Evolutionary conservation across 2,797 vertebrate species (phyloP), one percentile per base, ranked within the genome.

Genomic region (Channa striata): DNA sequence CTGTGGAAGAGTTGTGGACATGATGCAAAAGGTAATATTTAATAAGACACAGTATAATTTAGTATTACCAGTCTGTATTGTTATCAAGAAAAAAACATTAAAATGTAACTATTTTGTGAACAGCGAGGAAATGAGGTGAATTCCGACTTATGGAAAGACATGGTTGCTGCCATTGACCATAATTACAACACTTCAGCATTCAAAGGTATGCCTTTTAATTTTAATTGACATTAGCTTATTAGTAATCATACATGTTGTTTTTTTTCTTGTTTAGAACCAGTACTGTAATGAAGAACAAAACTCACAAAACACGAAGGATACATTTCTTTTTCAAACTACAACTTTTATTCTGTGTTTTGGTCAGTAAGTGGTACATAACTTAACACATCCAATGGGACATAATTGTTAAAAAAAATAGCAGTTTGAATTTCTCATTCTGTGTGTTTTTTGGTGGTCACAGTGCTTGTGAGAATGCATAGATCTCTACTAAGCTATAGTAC

Each of bases 171-270:
- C 78, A 96, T 99, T 68, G 97, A 99, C 78, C 94, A 98, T 91
- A 98, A 98, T 91, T 99, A 98, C 92, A 98, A 97, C 93, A 97
- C 96, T 64, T 92, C 97, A 81, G 97, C 98, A 73, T 99, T 97
- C 92, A 97, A 96, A 95, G 97, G 98, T 98, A 94, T 86, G 94
- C 63, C 36, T 53, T 53, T 75, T n/a, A 59, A 59, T 58, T 34
- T 6, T 36, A 53, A 68, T n/a, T 20, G 52, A 5, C 20, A 50
- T 11, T 19, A 52, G 5, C 34, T 36, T 14, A 19, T 34, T 50
- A 44, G 19, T 19, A 44, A 4, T 19, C 8, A 19, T n/a, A 6
- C 11, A 21, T n/a, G n/a, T 57, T 62, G 49, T 25, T n/a, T n/a
- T 8, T 72, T 11, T 47, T 67, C 10, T 54, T 61, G 10, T 48